Evolutionary conservation across 1,140 invertebrate genomes (phyloP), one percentile per base, ranked within the genome.

Genomic region (Bradysia coprophila): DNA sequence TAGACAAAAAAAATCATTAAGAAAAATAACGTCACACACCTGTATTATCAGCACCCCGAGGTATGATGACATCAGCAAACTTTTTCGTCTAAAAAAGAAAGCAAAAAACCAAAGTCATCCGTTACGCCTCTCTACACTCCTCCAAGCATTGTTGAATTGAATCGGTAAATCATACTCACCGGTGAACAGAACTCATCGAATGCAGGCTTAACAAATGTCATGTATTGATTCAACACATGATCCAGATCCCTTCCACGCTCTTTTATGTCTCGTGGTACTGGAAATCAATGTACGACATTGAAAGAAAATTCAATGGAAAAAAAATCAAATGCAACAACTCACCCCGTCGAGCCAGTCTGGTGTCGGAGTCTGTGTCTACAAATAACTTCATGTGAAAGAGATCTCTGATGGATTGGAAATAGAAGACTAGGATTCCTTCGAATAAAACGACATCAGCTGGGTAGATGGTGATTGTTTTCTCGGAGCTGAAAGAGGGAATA

Each of bases 141-240:
- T 22, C 13, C 13, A 37, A 9, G 28, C 8, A n/a, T n/a, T n/a
- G 33, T 38, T 38, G 9, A 4, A 38, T 20, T 43, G 28, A 21
- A 21, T 4, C 5, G 4, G 9, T 28, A 22, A 39, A 43, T 36
- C n/a, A 44, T 31, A 71, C 74, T 76, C 68, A 91, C 87, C 34
- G 95, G 95, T 49, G 93, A 73, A 62, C 94, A 98, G 67, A 98
- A 99, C 62, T 98, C 94, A 63, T 98, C 95, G 68, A 98, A 98
- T 2, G 94, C 93, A 31, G 94, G 94, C 60, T 98, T 98, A 1
- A 98, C 94, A 58, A 85, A 91, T 54, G 83, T 90, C 72, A 92
- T 95, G 61, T 98, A 98, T 57, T 98, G 92, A 55, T 84, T 82
- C 15, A 99, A 68, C 33, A 98, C 90, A 49, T 91, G 81, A 53